Base-by-base conservation (phyloP, 2,113 vertebrate genomes). In the Lates calcarifer region DNA sequence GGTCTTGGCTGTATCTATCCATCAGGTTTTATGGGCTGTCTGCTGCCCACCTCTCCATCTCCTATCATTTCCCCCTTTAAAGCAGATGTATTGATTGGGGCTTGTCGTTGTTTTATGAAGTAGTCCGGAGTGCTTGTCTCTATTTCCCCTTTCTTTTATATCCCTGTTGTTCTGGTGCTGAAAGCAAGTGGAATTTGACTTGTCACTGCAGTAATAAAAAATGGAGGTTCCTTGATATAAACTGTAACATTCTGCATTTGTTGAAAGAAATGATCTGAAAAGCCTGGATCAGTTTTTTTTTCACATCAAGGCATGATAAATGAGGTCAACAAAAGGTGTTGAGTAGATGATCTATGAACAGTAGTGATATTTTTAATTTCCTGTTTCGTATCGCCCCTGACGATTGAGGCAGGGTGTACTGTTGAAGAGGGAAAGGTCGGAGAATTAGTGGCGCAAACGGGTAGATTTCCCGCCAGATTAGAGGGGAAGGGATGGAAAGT, bases 21-120 rank as follows among this genome's bases (percentile, higher is more conserved):
- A 85, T 93, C 89, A 85, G 69, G 39, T 74, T 91, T 91, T 81
- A 91, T 90, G 85, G 72, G 86, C 86, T 68, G 71, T 73, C 70
- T 83, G 74, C 85, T 5, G 18, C 63, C 76, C 61, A 67, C 37
- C 87, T 70, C 81, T 79, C 80, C 74, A 58, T 82, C 84, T 82
- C 64, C 53, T 41, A 72, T 77, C 61, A 66, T 66, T 82, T 73
- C 55, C 68, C 68, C 53, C 39, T 87, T 89, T 85, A 87, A 83
- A 84, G 63, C 57, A 76, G 67, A 77, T 35, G 37, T 82, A 92
- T 91, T 81, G 89, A 93, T 91, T 47, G 51, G 10, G 43, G 47
- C 55, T 61, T 71, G 70, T 87, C 18, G 22, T 65, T 6, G 64
- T 81, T 87, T 87, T 87, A 81, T 88, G 78, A 79, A 85, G 74